Conservation (phyloP, 2,888 invertebrate genomes). For the Cephus nigrinus region DNA sequence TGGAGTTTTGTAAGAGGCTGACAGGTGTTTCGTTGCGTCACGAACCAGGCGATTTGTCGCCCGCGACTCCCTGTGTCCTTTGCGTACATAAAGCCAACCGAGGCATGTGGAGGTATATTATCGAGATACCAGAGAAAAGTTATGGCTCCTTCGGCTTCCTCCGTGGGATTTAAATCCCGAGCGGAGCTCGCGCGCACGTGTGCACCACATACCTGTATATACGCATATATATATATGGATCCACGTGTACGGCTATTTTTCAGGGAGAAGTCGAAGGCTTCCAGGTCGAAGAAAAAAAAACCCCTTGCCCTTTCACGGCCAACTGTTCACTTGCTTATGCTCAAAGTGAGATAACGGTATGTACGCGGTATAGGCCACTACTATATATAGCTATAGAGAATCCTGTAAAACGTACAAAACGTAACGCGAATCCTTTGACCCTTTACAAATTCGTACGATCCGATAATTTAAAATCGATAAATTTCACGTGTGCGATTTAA, state of each 20-base stretch:
- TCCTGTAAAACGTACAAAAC: too few species aligned
- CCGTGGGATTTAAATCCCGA: not conserved
- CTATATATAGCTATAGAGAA: not conserved
- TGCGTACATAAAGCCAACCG: not conserved
- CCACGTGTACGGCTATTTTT: not conserved
- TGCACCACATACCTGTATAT: not conserved
- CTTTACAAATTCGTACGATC: not conserved
- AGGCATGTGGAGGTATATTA: not conserved
- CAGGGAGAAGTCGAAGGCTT: not conserved
- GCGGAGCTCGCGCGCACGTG: not conserved
- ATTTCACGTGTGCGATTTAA: not conserved
- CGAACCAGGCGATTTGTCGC: conserved; percentile 43
- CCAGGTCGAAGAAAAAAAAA: not conserved
- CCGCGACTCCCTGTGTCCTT: conserved; percentile 8
- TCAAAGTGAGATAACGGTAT: not conserved
- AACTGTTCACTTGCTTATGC: not conserved
- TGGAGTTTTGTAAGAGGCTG: conserved; percentile 48
- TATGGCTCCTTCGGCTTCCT: not conserved
- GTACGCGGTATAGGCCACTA: not conserved
- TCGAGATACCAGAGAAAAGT: not conserved
- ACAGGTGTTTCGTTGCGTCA: conserved; percentile 55
- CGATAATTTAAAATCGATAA: not conserved
- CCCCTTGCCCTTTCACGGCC: not conserved
- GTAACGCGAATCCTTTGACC: not conserved
- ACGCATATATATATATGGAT: not conserved